Percentiles rank a stretch among this genome's conserved stretches.
phyloP scores from a whole-genome alignment of 2,797 vertebrate genomes.

The Oryzias sinensis region DNA sequence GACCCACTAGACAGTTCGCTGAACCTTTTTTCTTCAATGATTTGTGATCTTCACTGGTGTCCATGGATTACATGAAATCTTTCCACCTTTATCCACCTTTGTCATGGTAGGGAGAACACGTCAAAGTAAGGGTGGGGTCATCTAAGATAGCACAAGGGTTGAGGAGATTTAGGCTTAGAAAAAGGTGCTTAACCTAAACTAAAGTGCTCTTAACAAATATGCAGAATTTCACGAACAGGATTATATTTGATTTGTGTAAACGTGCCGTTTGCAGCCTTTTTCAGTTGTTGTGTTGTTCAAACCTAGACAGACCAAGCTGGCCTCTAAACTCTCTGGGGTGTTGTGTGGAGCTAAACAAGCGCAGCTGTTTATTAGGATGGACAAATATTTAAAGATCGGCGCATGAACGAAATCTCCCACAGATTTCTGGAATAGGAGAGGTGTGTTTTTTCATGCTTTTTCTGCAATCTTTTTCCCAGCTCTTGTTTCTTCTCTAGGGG shows the following conservation, averaged over 20 bases:
- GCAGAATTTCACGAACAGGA: not conserved
- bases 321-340: not conserved
- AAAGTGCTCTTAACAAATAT: not conserved
- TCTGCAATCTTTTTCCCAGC: not conserved
- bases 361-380: slow-evolving; percentile 16
- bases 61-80: too few relatives aligned
- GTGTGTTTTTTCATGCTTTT: not conserved
- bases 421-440: slow-evolving; percentile 4
- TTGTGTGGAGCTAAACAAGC: slow-evolving; percentile 36
- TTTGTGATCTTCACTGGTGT: too few relatives aligned
- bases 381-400: slow-evolving; percentile 45
- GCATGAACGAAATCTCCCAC: slow-evolving; percentile 18
- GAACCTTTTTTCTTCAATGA: too few relatives aligned
- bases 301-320: not conserved
- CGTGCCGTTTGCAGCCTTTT: not conserved
- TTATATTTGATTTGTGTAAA: not conserved
- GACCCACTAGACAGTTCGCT: too few relatives aligned
- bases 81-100: too few relatives aligned
- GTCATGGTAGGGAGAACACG: too few relatives aligned
- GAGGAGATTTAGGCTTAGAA: too few relatives aligned
- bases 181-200: not conserved
- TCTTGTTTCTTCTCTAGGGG: not conserved
- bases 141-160: too few relatives aligned
- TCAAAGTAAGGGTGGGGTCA: too few relatives aligned
- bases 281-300: slow-evolving; percentile 1